Evolutionary conservation across 2,797 vertebrate genomes (phyloP).

Genomic region (Hydrophis major): DNA sequence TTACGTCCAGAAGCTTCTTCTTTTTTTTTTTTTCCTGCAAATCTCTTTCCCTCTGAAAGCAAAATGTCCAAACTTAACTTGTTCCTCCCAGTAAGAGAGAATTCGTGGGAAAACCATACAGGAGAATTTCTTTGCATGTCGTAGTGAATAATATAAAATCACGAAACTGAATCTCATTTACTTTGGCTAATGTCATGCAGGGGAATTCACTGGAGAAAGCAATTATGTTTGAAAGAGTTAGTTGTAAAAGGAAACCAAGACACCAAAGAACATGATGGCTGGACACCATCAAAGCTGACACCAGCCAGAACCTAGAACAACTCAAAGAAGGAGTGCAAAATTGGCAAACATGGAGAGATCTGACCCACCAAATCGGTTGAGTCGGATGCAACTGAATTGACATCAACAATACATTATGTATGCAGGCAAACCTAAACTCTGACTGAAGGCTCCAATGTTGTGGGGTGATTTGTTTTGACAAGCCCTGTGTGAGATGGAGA

Average conservation of each 20-base stretch:
- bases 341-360: background rate
- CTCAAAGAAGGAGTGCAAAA: background rate
- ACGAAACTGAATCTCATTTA: background rate
- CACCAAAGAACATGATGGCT: background rate
- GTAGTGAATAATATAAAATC: background rate
- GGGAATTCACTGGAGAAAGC: background rate
- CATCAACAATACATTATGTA: background rate
- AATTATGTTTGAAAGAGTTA: background rate
- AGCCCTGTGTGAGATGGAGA: background rate
- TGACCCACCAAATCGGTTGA: background rate
- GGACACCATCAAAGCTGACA: background rate
- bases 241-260: background rate
- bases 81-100: background rate
- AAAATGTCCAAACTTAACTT: background rate
- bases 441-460: background rate
- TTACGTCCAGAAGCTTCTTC: background rate
- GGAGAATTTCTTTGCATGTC: background rate
- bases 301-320: background rate
- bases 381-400: background rate
- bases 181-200: background rate
- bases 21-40: background rate
- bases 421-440: background rate
- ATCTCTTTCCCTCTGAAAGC: background rate
- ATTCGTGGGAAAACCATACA: background rate
- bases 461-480: fast-evolving